Evolutionary conservation across 2,113 vertebrate genomes (phyloP).

Genomic region (Forbesichthys agassizii): DNA sequence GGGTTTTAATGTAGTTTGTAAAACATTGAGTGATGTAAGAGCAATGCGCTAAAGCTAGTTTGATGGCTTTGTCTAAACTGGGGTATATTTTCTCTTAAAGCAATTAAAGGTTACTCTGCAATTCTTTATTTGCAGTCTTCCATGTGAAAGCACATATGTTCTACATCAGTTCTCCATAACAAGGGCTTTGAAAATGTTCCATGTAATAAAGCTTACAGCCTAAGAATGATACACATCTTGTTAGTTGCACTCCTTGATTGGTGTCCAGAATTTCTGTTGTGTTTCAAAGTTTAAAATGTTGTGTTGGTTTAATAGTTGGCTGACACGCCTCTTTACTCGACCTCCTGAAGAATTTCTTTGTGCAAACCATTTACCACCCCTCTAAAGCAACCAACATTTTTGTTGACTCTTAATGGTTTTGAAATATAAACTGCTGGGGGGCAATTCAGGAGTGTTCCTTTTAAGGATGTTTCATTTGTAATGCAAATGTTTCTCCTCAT

Average conservation of each 20-base stretch:
- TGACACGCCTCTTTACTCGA: no score
- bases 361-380: no score
- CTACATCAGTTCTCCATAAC: conserved; percentile 26
- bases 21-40: conserved; percentile 7
- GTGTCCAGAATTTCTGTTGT: background rate
- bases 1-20: background rate
- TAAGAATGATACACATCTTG: background rate
- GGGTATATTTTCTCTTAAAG: conserved; percentile 6
- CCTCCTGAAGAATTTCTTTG: background rate
- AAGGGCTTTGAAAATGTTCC: conserved; percentile 37
- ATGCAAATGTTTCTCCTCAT: background rate
- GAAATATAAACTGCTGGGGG: no score
- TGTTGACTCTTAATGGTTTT: no score
- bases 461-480: background rate
- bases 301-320: background rate
- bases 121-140: conserved; percentile 61
- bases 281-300: background rate
- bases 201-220: conserved; percentile 36
- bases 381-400: no score
- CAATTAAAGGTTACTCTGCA: conserved; percentile 25
- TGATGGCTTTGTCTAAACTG: conserved; percentile 6
- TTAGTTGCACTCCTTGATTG: no score
- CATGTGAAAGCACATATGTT: conserved; percentile 36
- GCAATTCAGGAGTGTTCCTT: no score
- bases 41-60: conserved; percentile 8